Conservation (phyloP, 2,797 vertebrate species). For the Podargus strigoides region DNA sequence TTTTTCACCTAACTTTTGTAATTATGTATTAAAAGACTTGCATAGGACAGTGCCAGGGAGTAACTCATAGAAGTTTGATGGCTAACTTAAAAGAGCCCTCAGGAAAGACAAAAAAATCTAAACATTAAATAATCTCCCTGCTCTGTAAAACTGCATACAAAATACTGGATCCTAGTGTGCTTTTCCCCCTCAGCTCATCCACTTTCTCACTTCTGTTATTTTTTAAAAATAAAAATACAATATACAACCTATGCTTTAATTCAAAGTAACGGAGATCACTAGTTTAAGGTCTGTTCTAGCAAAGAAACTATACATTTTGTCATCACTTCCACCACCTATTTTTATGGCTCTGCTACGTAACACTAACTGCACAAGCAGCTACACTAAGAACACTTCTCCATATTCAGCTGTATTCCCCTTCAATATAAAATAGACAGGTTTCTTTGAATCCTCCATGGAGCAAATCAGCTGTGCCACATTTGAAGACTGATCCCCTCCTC, state of each 20-base stretch:
- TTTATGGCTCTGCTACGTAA: not conserved
- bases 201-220: not conserved
- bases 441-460: not conserved
- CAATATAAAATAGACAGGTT: not conserved
- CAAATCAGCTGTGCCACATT: not conserved
- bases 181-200: not conserved
- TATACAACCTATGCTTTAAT: not conserved
- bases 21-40: not conserved
- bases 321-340: not conserved
- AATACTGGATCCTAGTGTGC: not conserved
- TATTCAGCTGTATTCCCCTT: not conserved
- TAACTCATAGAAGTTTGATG: not conserved
- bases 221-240: not conserved
- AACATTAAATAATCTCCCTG: not conserved
- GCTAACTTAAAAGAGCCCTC: not conserved
- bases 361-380: not conserved
- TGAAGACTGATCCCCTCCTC: not conserved
- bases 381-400: not conserved
- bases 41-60: not conserved
- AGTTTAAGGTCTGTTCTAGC: not conserved
- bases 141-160: not conserved
- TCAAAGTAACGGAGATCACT: not conserved
- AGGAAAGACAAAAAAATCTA: not conserved
- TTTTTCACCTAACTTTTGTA: not conserved
- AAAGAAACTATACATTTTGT: not conserved